Evolutionary conservation across 2,113 vertebrate genomes (phyloP), one percentile per base, ranked within the genome.

Genomic region (Lepisosteus osseus): DNA sequence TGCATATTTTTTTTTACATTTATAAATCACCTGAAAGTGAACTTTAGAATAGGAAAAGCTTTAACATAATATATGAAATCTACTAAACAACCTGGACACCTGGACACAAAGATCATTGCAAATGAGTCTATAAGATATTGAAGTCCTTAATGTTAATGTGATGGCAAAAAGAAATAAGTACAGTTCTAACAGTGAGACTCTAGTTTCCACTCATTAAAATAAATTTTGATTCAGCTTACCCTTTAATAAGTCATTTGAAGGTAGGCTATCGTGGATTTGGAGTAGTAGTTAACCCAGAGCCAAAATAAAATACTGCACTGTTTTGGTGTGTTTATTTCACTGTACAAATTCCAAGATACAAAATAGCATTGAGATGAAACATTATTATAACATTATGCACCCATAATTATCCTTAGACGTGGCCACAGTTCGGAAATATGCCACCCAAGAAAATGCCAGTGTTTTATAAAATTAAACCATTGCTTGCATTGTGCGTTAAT

Each of bases 401-500:
- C 43, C 61, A 41, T 65, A 44, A 61, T 62, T 73, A 62, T 73
- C 56, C 44, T 11, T 45, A 56, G 51, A 68, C 44, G 61, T 62
- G 44, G 65, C 72, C 44, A 67, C 72, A 68, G 29, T 61, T 68
- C 57, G 67, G 65, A 65, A 59, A n/a, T 61, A 65, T 73, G 72
- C 65, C 72, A 73, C 57, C 65, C 57, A 68, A 67, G 65, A 73
- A 73, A 54, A 73, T 73, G 72, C 65, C 72, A 61, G 65, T 62
- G 65, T 65, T 51, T 51, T 51, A 51, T 51, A 5, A 51, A 29
- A 51, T 51, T 62, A 45, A 54, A 8, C 7, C 65, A 67, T n/a
- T 41, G 65, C 56, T 29, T 8, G 44, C 57, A 62, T 54, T 62
- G 65, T 40, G 57, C 17, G 44, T 45, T 73, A 65, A 68, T 67